Evolutionary conservation across 2,888 invertebrate species (phyloP), one percentile per base, ranked within the genome.

Genomic region (Ditula angustiorana): DNA sequence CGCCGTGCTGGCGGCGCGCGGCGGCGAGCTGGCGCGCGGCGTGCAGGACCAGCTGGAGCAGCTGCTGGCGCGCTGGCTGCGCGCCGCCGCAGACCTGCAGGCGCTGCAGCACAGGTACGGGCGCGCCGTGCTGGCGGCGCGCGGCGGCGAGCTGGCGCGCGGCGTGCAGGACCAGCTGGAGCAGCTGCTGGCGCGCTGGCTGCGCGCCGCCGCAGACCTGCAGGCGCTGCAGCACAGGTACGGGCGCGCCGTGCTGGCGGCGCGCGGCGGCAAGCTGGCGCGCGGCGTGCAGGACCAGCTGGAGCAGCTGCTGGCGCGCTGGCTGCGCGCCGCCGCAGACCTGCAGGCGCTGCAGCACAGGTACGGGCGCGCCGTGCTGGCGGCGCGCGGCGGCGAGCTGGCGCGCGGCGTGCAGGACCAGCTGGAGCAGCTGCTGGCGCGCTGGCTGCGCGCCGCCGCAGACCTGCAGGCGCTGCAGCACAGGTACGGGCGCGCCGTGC

Each of bases 121-220:
- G 4, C 26, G 7, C 26, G 3, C 26, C 4, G 4, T 5, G 93
- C 88, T 68, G 74, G 5, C 80, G 85, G 59, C 93, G 93, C 47
- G 87, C 86, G 61, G 86, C 4, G 26, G 93, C 49, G 93, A 92
- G 66, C 95, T 95, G 95, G 93, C 93, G 60, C 82, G 90, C 93
- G 50, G 93, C 93, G 72, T 26, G 26, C 26, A 26, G 7, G 26
- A 26, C 26, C 26, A 26, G 26, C 93, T 95, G 75, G 94, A 94
- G 79, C 26, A 26, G 88, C 92, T 26, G 69, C 90, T 94, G 74
- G 93, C 7, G 85, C 87, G 68, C 75, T 80, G 58, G 65, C 26
- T 8, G 75, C 68, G 49, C 24, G 71, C 67, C 2, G 60, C 79
- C 77, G 2, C 53, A 61, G 83, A 88, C 61, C 81, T 87, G 72